These are phyloP conservation scores for Halcyon smyrnensis DNA, from an alignment of 2,797 vertebrate species.

Conservation along the genomic window DNA sequence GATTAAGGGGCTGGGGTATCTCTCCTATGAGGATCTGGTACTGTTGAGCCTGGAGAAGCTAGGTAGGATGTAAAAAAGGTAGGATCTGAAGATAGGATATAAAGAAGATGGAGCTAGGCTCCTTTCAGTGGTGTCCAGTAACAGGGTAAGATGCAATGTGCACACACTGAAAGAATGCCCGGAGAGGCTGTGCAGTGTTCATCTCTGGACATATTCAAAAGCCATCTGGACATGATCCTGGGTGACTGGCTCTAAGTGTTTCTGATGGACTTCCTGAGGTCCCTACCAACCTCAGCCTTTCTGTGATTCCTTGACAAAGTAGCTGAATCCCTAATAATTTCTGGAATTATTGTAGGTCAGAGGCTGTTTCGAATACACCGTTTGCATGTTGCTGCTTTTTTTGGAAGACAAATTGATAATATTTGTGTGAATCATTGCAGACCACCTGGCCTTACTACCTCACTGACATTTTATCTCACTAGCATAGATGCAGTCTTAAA, in stretches of 20 bases:
- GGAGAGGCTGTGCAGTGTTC: not conserved
- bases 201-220: not conserved
- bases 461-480: not conserved
- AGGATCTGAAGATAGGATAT: not conserved
- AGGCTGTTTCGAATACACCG: not conserved
- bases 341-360: not conserved
- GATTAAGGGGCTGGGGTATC: no score
- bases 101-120: not conserved
- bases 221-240: rapidly evolving
- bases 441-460: rapidly evolving
- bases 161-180: not conserved
- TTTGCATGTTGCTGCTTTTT: not conserved
- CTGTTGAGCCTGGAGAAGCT: not conserved
- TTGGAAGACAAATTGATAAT: not conserved
- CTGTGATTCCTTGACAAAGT: not conserved
- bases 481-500: not conserved
- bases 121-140: not conserved
- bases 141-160: not conserved
- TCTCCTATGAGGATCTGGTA: not conserved
- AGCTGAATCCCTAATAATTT: not conserved
- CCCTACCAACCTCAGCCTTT: not conserved
- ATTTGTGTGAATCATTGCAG: not conserved
- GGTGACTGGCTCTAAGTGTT: not conserved
- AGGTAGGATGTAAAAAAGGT: not conserved
- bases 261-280: not conserved